Evolutionary conservation across 2,797 vertebrate species (phyloP), one percentile per base, ranked within the genome.

Genomic region (Erpetoichthys calabaricus): DNA sequence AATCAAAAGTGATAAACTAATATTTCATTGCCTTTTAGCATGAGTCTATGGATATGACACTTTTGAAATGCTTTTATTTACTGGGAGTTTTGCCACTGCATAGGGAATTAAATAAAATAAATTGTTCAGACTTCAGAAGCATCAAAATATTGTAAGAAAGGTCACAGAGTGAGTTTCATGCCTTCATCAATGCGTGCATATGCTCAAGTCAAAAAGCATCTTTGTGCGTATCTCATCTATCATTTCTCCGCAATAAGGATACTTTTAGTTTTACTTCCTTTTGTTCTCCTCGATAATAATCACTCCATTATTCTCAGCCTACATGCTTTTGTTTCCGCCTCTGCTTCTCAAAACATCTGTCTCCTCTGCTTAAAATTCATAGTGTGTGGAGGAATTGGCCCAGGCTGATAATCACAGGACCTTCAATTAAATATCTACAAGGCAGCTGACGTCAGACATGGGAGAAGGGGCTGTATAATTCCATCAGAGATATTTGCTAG

Each of bases 341-440:
- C 57, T 72, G 61, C 70, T 63, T 65, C 66, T 71, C 73, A 72
- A 74, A 80, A 71, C 63, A 76, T 66, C 68, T 77, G 69, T 52
- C 53, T 59, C 44, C 60, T 47, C 66, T 71, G 41, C 65, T 82
- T 71, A 69, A 71, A 73, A 68, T 69, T 72, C 65, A 65, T 60
- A 8, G 45, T 65, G 62, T 62, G 45, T 25, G 64, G 56, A 56
- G 44, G 47, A 68, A 64, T 60, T 60, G 75, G 55, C 41, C 66
- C 55, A 6, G 58, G 59, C 55, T 75, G 62, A 69, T 66, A 73
- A 75, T 72, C 67, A 72, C 62, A 71, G 51, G 64, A 75, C 65
- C 51, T 63, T 72, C 69, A 78, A 62, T 73, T 75, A 74, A 71
- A 45, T 61, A 73, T 41, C 65, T 66, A 66, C 53, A 73, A 71